These are phyloP conservation scores for Didymodactylos carnosus DNA, from an alignment of 2,888 invertebrate species.

Conservation along the genomic window DNA sequence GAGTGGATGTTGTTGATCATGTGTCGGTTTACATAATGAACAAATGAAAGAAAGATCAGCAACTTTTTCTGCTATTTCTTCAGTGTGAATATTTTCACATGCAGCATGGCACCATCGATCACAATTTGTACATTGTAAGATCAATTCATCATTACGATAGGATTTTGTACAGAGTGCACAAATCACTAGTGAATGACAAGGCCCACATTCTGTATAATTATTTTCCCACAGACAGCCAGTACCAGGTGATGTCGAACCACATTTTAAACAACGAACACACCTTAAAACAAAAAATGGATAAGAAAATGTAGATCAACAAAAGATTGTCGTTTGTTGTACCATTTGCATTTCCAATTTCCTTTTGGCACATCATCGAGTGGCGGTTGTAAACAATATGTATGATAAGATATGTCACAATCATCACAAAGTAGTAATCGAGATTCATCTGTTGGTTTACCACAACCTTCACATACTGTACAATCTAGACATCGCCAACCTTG, in stretches of 20 bases:
- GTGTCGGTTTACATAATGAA: background rate
- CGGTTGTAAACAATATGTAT: conserved; percentile 93
- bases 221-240: conserved; percentile 51
- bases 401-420: conserved; percentile 97
- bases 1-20: background rate
- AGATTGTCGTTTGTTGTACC: conserved; percentile 32
- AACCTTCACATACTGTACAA: conserved; percentile 97
- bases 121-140: conserved; percentile 81
- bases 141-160: conserved; percentile 73
- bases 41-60: background rate
- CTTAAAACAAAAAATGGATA: background rate
- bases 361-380: conserved; percentile 73
- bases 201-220: conserved; percentile 75
- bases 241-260: conserved; percentile 47
- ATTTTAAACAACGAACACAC: conserved; percentile 70
- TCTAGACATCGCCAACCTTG: conserved; percentile 94
- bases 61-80: conserved; percentile 52
- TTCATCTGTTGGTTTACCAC: conserved; percentile 86
- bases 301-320: background rate
- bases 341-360: conserved; percentile 94
- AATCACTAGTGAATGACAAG: conserved; percentile 65
- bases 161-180: conserved; percentile 67
- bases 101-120: conserved; percentile 74
- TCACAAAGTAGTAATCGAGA: conserved; percentile 80
- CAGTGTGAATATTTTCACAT: conserved; percentile 70